Conservation (phyloP, 2,888 invertebrate genomes). For the Salpingus planirostris region DNA sequence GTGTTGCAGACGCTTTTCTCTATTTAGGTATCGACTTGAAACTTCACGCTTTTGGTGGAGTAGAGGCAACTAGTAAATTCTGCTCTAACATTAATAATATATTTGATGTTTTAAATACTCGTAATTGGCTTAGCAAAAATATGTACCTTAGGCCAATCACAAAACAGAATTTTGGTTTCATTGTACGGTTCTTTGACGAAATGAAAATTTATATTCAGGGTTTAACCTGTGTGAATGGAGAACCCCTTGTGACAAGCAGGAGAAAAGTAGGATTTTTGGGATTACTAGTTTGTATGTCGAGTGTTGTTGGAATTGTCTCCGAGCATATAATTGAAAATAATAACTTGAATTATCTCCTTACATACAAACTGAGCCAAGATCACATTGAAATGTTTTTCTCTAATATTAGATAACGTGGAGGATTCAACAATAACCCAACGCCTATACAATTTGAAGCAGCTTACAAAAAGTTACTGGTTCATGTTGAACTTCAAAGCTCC, state of each 20-base stretch:
- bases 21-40: no score
- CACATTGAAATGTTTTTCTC: constrained; percentile 15
- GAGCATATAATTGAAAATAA: constrained; percentile 7
- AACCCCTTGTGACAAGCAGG: not conserved
- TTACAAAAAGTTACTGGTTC: constrained; percentile 11
- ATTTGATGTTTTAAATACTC: no score
- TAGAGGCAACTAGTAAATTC: no score
- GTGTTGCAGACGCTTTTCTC: no score
- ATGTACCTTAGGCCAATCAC: no score
- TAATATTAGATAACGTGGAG: constrained; percentile 14
- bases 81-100: no score
- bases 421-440: constrained; percentile 19
- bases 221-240: no score
- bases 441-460: constrained; percentile 11
- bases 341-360: constrained; percentile 10
- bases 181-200: no score
- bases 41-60: no score
- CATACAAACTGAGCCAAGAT: constrained; percentile 16
- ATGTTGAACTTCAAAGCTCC: constrained; percentile 10
- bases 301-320: constrained; percentile 4
- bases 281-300: constrained; percentile 9
- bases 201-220: no score
- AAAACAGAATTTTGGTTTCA: no score
- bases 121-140: no score
- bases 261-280: constrained; percentile 15